Evolutionary conservation across 2,888 invertebrate genomes (phyloP), one percentile per base, ranked within the genome.

Genomic region (Dicycla oo): DNA sequence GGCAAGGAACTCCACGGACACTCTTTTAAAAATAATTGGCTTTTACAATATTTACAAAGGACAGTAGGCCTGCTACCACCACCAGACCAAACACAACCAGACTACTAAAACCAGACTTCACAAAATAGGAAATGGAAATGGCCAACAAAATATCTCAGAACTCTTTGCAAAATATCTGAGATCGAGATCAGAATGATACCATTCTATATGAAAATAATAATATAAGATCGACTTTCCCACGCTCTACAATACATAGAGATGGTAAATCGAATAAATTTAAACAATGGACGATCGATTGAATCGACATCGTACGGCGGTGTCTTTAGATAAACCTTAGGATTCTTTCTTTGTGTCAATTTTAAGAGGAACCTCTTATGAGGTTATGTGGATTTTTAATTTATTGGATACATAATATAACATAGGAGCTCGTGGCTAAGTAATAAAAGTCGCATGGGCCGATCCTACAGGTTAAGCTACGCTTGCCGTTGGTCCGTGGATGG

Each of bases 251-350:
- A 64, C 67, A 20, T 78, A 43, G 47, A 53, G 64, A 65, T 68
- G 79, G 86, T 81, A 88, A 86, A 86, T 88, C 88, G 86, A 83
- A 83, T 83, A 82, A 86, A 85, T 85, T 84, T 86, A 86, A 90
- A 91, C 91, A 90, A 90, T 90, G 88, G 69, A 40, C 76, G 80
- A 86, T 85, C 85, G 85, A 82, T 84, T 81, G 80, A 83, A 82
- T 83, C 85, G 78, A 83, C 84, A 86, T 77, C 81, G 83, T 34
- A 60, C n/a, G n/a, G 76, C 84, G 80, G 79, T 76, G 82, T 86
- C 88, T 86, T 82, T 81, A 76, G 76, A 86, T 82, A 86, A 79
- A 83, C 75, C 79, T 67, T 72, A 79, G 66, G 70, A 84, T 80
- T 81, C 77, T 80, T 86, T 79, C 72, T 60, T 66, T 65, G 62